phyloP scores from a whole-genome alignment of 2,888 invertebrate genomes.

The Dusona sp. region DNA sequence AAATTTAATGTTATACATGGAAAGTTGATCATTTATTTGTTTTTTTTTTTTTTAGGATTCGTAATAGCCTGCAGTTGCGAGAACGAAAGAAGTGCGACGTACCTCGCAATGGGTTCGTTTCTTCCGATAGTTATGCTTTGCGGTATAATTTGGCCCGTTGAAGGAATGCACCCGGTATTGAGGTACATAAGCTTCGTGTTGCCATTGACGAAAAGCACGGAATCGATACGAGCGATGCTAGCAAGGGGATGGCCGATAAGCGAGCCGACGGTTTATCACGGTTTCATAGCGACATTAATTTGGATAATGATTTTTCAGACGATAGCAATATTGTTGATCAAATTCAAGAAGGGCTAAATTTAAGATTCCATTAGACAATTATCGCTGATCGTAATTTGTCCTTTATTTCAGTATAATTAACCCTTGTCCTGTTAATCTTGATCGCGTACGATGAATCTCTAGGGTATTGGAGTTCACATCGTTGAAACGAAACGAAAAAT shows the following conservation, averaged over 20 bases:
- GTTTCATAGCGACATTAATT: constrained; percentile 91
- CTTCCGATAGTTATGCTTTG: constrained; percentile 94
- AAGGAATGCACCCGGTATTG: constrained; percentile 93
- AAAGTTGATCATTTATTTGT: too few relatives aligned
- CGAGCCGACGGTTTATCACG: constrained; percentile 91
- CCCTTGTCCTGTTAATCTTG: neutral
- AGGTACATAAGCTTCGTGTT: constrained; percentile 90
- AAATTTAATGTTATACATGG: neutral
- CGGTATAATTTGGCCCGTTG: constrained; percentile 97
- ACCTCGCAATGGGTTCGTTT: constrained; percentile 94
- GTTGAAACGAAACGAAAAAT: neutral
- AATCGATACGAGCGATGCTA: constrained; percentile 93
- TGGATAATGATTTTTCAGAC: constrained; percentile 93
- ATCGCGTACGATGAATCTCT: neutral
- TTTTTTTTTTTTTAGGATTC: constrained; percentile 87
- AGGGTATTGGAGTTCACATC: neutral
- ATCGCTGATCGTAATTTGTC: constrained; percentile 22
- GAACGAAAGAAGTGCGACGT: constrained; percentile 93
- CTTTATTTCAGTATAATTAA: neutral
- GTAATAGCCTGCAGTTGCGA: constrained; percentile 93
- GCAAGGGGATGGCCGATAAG: constrained; percentile 93
- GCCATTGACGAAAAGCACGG: constrained; percentile 95
- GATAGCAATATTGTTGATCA: constrained; percentile 90
- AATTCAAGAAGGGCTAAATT: constrained; percentile 92
- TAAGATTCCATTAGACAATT: neutral